Evolutionary conservation across 2,888 invertebrate genomes (phyloP).

Genomic region (Liodrosophila aerea): DNA sequence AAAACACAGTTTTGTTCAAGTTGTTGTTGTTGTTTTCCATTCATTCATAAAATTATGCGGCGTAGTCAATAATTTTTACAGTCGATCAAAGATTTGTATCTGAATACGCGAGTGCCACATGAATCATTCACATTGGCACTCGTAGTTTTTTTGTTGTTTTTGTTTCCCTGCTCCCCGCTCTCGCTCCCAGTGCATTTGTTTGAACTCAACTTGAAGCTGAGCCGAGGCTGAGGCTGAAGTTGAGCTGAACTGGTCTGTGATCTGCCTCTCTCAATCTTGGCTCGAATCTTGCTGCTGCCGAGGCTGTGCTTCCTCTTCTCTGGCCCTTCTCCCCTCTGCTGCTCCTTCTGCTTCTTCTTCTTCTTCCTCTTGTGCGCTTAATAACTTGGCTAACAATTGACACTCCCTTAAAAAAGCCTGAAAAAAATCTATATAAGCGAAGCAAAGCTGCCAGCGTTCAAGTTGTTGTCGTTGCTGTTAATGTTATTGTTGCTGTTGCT

Average conservation of each 20-base stretch:
- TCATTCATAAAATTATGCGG: slow-evolving; percentile 75
- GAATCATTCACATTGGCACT: slow-evolving; percentile 40
- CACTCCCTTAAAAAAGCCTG: slow-evolving; percentile 75
- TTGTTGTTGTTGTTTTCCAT: slow-evolving; percentile 22
- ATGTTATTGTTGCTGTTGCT: slow-evolving; percentile 27
- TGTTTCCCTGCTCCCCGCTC: slow-evolving; percentile 6
- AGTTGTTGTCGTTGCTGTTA: slow-evolving; percentile 7
- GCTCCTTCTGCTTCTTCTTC: slow-evolving; percentile 34
- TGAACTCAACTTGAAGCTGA: slow-evolving; percentile 5
- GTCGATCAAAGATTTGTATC: slow-evolving; percentile 78
- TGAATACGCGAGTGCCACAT: slow-evolving; percentile 62
- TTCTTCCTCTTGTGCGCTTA: slow-evolving; percentile 58
- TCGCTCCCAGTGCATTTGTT: neutral
- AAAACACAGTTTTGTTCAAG: slow-evolving; percentile 16
- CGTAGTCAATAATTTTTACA: slow-evolving; percentile 74
- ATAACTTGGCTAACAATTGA: slow-evolving; percentile 79
- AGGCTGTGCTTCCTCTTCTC: slow-evolving; percentile 36
- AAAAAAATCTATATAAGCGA: slow-evolving; percentile 2
- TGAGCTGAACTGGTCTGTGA: slow-evolving; percentile 38
- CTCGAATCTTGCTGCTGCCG: slow-evolving; percentile 26
- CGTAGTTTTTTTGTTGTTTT: slow-evolving; percentile 5
- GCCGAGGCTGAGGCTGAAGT: neutral
- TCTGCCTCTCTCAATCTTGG: slow-evolving; percentile 38
- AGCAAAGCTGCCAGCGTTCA: slow-evolving; percentile 43
- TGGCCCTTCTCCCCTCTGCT: slow-evolving; percentile 2